Percentiles rank a stretch among this genome's conserved stretches.
Evolutionary conservation across 2,888 invertebrate genomes (phyloP).

Genomic region (Myopa tessellatipennis): DNA sequence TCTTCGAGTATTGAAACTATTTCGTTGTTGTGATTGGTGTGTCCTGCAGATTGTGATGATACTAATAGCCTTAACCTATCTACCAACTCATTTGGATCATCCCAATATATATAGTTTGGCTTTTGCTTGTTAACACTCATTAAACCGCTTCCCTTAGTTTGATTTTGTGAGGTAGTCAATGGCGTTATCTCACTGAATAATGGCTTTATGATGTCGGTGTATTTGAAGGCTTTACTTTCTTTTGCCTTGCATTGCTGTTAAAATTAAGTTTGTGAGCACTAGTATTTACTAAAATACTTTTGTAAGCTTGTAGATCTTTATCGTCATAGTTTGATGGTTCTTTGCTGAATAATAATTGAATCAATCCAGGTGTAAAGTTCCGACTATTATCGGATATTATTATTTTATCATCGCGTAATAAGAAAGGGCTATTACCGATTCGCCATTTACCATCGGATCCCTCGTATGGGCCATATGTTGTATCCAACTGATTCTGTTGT

Average conservation of each 20-base stretch:
- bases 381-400: not conserved
- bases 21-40: too few species aligned
- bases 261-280: slow-evolving; percentile 39
- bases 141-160: too few species aligned
- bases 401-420: slow-evolving; percentile 11
- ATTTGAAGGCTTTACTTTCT: slow-evolving; percentile 34
- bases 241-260: slow-evolving; percentile 32
- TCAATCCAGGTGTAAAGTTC: slow-evolving; percentile 24
- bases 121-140: too few species aligned
- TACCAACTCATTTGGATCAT: too few species aligned
- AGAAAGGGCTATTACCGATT: slow-evolving; percentile 20
- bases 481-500: slow-evolving; percentile 32
- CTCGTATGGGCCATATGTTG: slow-evolving; percentile 16
- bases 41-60: too few species aligned
- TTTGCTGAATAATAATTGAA: slow-evolving; percentile 24
- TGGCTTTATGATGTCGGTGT: not conserved
- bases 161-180: too few species aligned
- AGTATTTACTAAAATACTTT: slow-evolving; percentile 38
- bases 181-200: too few species aligned
- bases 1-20: too few species aligned
- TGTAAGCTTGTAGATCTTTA: slow-evolving; percentile 29
- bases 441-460: slow-evolving; percentile 21
- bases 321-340: slow-evolving; percentile 25
- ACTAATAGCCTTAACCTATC: too few species aligned
- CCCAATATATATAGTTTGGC: too few species aligned